phyloP scores from a whole-genome alignment of 1,140 invertebrate genomes.

The Andricus grossulariae region DNA sequence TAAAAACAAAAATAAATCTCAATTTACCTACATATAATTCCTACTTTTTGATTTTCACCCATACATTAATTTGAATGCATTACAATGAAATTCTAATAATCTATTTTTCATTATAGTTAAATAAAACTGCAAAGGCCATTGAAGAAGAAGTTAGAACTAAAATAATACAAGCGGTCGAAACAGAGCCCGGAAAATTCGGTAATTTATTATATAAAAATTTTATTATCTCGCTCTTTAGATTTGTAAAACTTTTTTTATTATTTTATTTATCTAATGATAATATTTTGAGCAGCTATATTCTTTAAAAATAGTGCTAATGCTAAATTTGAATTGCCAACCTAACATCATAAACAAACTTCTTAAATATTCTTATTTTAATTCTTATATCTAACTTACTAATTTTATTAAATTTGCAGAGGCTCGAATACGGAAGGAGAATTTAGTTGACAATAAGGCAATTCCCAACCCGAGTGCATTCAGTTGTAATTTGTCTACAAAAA shows the following conservation, averaged over 20 bases:
- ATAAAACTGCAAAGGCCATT: conserved; percentile 79
- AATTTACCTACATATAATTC: too few relatives aligned
- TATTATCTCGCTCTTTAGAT: conserved; percentile 20
- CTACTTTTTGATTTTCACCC: too few relatives aligned
- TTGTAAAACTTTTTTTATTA: not conserved
- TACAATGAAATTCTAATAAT: conserved; percentile 14
- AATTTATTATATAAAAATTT: conserved; percentile 48
- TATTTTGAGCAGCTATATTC: too few relatives aligned
- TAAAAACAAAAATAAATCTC: too few relatives aligned
- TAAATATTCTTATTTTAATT: conserved; percentile 23
- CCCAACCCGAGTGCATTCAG: conserved; percentile 1
- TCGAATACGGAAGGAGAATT: conserved; percentile 73
- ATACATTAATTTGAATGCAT: conserved; percentile 31
- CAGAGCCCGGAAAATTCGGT: conserved; percentile 79
- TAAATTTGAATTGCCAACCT: too few relatives aligned
- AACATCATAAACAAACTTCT: too few relatives aligned
- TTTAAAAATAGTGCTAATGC: too few relatives aligned
- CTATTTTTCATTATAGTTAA: conserved; percentile 75
- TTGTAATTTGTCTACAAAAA: conserved; percentile 22
- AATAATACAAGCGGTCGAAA: conserved; percentile 80
- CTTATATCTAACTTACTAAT: conserved; percentile 12
- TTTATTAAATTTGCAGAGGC: conserved; percentile 68
- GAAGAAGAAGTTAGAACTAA: conserved; percentile 80
- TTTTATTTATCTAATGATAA: too few relatives aligned
- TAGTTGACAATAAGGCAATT: not conserved